A percentile compares a stretch with the other conserved stretches of the same genome.
These are phyloP conservation scores for Chanos chanos DNA, from an alignment of 2,797 vertebrate genomes.

Conservation along the genomic window DNA sequence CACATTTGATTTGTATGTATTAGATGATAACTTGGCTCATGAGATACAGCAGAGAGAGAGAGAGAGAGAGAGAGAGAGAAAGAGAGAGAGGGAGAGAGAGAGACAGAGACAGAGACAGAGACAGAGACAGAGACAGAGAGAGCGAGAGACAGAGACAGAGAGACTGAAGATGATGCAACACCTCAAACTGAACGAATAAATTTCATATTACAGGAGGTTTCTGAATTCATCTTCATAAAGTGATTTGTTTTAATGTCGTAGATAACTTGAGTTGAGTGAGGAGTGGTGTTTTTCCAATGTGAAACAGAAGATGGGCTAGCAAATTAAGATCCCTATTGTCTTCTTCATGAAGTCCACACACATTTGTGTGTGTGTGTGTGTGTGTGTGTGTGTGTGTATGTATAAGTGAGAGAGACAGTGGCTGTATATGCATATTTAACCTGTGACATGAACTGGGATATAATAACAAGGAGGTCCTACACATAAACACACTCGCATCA, in stretches of 20 bases:
- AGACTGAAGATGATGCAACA: slow-evolving; percentile 35
- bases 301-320: slow-evolving; percentile 49
- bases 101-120: background rate
- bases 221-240: slow-evolving; percentile 93
- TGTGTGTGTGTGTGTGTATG: background rate
- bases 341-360: slow-evolving; percentile 37
- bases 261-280: slow-evolving; percentile 69
- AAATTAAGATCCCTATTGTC: slow-evolving; percentile 75
- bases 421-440: background rate
- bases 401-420: background rate
- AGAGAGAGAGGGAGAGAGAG: background rate
- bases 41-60: slow-evolving; percentile 26
- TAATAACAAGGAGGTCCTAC: background rate
- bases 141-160: slow-evolving; percentile 17
- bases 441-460: background rate
- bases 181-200: slow-evolving; percentile 79
- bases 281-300: slow-evolving; percentile 73
- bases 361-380: background rate
- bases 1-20: slow-evolving; percentile 29
- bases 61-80: background rate
- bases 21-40: slow-evolving; percentile 23
- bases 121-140: slow-evolving; percentile 21
- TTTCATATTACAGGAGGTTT: slow-evolving; percentile 89
- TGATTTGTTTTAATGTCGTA: slow-evolving; percentile 81
- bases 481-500: slow-evolving; percentile 25